Conservation (phyloP, 1,140 invertebrate genomes). For the Ylistrum balloti region DNA sequence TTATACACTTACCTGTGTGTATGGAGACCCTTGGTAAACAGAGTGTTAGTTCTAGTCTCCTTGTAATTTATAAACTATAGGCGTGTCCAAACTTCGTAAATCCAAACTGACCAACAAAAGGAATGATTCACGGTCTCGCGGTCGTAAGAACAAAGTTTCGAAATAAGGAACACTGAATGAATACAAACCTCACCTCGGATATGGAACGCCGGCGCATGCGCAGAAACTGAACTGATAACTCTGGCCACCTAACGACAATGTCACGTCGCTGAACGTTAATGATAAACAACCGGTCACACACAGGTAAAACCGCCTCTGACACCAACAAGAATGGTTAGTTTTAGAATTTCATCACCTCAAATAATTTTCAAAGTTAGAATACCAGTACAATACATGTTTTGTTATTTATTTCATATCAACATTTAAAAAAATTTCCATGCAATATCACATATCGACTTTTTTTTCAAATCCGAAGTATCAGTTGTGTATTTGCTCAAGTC, state of each 20-base stretch:
- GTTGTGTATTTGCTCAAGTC: not conserved
- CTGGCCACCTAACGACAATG: not conserved
- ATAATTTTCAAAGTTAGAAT: not conserved
- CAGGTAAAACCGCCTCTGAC: not conserved
- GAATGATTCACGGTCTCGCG: not conserved
- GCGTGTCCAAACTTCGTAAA: not conserved
- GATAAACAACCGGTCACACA: conserved; percentile 15
- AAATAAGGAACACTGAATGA: not conserved
- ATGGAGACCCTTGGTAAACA: not conserved
- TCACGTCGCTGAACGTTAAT: not conserved
- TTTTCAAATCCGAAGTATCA: no score
- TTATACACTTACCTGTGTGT: not conserved
- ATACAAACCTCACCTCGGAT: not conserved
- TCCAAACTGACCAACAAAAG: not conserved
- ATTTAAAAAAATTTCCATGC: no score
- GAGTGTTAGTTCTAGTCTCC: not conserved
- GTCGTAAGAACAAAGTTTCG: not conserved
- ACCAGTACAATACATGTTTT: no score
- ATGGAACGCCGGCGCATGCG: not conserved
- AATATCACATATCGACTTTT: no score
- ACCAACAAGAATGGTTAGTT: not conserved
- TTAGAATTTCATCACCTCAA: not conserved
- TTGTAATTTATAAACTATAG: not conserved
- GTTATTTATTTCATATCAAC: no score
- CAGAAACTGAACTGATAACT: not conserved